Conservation (phyloP, 2,888 invertebrate genomes). For the Pocota personata region DNA sequence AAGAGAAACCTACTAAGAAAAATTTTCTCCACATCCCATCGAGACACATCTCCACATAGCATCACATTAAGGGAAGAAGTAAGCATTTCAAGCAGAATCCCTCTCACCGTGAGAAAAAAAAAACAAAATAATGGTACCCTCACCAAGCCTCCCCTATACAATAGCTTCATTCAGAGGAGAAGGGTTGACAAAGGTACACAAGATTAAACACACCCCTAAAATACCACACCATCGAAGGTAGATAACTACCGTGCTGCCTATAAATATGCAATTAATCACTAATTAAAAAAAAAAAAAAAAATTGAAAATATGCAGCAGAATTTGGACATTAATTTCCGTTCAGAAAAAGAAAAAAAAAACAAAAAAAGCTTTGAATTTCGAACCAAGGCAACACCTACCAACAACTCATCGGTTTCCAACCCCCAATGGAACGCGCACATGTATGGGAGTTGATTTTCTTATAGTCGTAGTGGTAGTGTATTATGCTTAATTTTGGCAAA, state of each 20-base stretch:
- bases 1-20: constrained; percentile 69
- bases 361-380: constrained; percentile 10
- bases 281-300: constrained; percentile 6
- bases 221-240: neutral
- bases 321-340: constrained; percentile 24
- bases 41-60: constrained; percentile 54
- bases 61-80: constrained; percentile 68
- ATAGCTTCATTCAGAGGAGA: constrained; percentile 13
- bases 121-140: constrained; percentile 26
- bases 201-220: constrained; percentile 66
- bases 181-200: constrained; percentile 3
- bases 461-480: constrained; percentile 11
- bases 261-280: constrained; percentile 65
- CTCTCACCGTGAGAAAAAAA: constrained; percentile 55
- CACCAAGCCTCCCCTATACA: neutral
- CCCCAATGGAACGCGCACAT: constrained; percentile 45
- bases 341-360: neutral
- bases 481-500: constrained; percentile 41
- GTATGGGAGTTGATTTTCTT: constrained; percentile 40
- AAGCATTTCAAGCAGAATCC: constrained; percentile 28
- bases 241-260: constrained; percentile 7
- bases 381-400: constrained; percentile 38
- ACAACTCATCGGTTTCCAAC: constrained; percentile 4
- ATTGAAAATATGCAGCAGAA: constrained; percentile 34
- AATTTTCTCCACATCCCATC: constrained; percentile 54